Conservation (phyloP, 2,113 vertebrate genomes). For the Piprites chloris region DNA sequence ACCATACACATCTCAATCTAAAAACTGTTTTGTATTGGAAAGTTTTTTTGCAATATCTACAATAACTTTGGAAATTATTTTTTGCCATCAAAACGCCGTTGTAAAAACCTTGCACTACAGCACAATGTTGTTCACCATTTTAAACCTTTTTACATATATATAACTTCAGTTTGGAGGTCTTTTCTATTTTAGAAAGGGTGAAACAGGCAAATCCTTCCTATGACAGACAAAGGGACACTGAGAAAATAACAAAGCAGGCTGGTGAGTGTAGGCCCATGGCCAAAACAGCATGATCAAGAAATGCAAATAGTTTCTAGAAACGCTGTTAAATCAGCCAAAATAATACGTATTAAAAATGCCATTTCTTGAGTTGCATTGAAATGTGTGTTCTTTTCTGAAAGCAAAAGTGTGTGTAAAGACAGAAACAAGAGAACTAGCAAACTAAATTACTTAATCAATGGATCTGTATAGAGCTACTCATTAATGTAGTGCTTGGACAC, state of each 20-base stretch:
- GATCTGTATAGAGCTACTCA: neutral
- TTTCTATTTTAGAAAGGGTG: neutral
- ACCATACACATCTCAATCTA: neutral
- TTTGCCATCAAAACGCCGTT: neutral
- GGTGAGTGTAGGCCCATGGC: neutral
- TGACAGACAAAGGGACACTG: neutral
- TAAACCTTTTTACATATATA: neutral
- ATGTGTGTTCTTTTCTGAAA: neutral
- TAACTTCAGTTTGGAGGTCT: neutral
- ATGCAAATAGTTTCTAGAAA: neutral
- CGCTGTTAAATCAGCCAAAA: neutral
- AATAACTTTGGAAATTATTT: neutral
- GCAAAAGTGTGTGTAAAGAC: neutral
- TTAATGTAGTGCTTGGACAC: neutral
- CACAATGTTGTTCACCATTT: neutral
- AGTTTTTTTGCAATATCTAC: neutral
- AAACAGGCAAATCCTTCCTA: neutral
- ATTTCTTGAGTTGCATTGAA: neutral
- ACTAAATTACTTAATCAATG: neutral
- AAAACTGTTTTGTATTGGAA: neutral
- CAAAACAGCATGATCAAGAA: neutral
- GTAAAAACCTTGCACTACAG: neutral
- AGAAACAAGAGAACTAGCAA: neutral
- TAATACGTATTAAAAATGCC: accelerated
- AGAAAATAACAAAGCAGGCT: neutral